phyloP scores from a whole-genome alignment of 2,888 invertebrate genomes.

The Orthosia incerta region DNA sequence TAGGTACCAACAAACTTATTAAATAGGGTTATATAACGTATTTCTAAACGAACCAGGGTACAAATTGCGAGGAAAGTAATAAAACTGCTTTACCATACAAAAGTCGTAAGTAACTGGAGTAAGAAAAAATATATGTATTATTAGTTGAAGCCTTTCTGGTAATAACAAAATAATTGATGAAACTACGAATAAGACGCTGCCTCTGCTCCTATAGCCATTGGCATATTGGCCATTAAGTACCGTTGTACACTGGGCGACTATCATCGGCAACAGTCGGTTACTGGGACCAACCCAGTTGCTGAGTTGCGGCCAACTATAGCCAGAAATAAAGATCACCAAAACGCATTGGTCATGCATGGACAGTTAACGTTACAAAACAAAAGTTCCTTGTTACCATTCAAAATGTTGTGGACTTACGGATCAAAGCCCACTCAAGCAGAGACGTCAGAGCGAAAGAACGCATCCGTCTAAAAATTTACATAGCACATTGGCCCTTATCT shows the following conservation, averaged over 20 bases:
- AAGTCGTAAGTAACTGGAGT: background rate
- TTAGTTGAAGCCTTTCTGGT: background rate
- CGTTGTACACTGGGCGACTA: background rate
- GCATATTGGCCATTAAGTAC: background rate
- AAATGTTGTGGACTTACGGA: too few species aligned
- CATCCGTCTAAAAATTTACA: too few species aligned
- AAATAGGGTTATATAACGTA: background rate
- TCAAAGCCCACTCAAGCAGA: too few species aligned
- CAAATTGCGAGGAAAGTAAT: background rate
- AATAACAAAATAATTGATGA: background rate
- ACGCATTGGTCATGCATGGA: too few species aligned
- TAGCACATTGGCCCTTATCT: too few species aligned
- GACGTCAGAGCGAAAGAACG: too few species aligned
- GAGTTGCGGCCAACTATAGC: too few species aligned
- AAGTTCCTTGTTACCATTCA: too few species aligned
- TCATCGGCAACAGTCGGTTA: background rate
- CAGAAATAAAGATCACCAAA: too few species aligned
- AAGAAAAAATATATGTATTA: background rate
- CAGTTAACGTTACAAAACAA: too few species aligned
- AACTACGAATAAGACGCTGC: background rate
- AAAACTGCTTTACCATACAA: background rate
- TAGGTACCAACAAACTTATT: background rate
- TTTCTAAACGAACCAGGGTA: background rate
- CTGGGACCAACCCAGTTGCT: too few species aligned
- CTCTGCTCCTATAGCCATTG: background rate